These are phyloP conservation scores for Torymus auratus DNA, from an alignment of 2,888 invertebrate species.

Conservation along the genomic window DNA sequence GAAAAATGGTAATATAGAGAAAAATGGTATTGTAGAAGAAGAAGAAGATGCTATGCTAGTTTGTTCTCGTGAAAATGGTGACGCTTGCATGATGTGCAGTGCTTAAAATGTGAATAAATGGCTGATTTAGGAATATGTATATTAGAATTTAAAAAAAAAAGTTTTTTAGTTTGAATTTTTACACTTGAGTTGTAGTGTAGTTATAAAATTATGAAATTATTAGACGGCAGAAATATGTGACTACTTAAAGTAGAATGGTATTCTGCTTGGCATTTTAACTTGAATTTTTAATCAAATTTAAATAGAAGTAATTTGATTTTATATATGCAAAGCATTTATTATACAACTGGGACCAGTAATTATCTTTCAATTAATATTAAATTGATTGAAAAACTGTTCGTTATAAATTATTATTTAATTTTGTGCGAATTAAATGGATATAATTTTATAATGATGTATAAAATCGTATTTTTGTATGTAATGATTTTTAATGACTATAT, in stretches of 20 bases:
- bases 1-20: constrained; percentile 66
- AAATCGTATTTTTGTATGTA: no score
- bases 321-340: no score
- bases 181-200: no score
- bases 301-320: background rate
- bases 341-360: background rate
- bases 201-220: no score
- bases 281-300: constrained; percentile 3
- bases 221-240: no score
- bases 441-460: background rate
- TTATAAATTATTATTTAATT: constrained; percentile 20
- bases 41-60: constrained; percentile 86
- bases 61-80: constrained; percentile 92
- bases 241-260: background rate
- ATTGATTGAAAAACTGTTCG: background rate
- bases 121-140: background rate
- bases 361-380: constrained; percentile 16
- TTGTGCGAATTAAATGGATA: background rate
- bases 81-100: constrained; percentile 89
- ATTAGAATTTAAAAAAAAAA: background rate
- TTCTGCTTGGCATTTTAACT: constrained; percentile 13
- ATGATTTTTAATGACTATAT: no score
- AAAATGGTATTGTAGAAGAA: constrained; percentile 67
- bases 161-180: background rate
- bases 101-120: constrained; percentile 29